A percentile compares a stretch with the other conserved stretches of the same genome.
These are phyloP conservation scores for Arge pagana DNA, from an alignment of 2,888 invertebrate genomes.

Conservation along the genomic window DNA sequence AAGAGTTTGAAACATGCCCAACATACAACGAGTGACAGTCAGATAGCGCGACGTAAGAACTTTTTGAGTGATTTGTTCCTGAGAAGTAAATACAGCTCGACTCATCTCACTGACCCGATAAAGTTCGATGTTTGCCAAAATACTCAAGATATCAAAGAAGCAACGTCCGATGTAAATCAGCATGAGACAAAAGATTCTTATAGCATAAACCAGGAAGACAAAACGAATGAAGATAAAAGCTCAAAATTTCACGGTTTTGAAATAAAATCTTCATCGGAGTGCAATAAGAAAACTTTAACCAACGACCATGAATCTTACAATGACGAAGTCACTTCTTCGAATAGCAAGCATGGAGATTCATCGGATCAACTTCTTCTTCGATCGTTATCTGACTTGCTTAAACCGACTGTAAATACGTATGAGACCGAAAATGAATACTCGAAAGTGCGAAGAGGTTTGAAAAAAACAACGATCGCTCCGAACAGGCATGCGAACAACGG, in stretches of 20 bases:
- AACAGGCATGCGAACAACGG: neutral
- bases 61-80: neutral
- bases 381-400: too few species aligned
- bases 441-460: neutral
- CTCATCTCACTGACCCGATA: conserved; percentile 2
- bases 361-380: too few species aligned
- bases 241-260: neutral
- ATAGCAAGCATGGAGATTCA: neutral
- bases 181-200: too few species aligned
- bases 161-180: too few species aligned
- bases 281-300: neutral
- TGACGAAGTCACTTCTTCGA: neutral
- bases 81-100: neutral
- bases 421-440: neutral
- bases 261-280: neutral
- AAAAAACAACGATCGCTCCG: neutral
- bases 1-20: neutral
- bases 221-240: too few species aligned
- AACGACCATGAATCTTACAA: neutral
- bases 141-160: neutral
- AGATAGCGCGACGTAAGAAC: neutral
- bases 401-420: too few species aligned
- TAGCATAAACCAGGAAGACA: too few species aligned
- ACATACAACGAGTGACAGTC: neutral
- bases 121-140: neutral